Evolutionary conservation across 53 echinoderm and acorn worm species (phyloP).

Genomic region (Zoroaster sp.): DNA sequence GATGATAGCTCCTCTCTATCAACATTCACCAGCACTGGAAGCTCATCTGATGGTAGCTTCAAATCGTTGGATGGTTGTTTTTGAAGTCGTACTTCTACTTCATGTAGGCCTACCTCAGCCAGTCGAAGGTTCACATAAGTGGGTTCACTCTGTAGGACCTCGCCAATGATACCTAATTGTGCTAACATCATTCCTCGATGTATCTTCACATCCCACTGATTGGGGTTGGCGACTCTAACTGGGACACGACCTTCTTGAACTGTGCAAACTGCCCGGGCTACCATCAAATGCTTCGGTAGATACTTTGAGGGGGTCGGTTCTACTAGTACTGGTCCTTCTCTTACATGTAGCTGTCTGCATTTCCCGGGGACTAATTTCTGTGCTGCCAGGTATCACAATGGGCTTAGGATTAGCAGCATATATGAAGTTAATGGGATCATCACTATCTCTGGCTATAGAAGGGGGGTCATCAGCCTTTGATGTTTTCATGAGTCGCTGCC

Average conservation of each 20-base stretch:
- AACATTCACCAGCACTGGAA: slow-evolving; percentile 1
- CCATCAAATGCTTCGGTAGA: background rate
- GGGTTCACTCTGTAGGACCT: background rate
- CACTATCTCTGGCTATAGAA: too few species aligned
- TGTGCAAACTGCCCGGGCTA: background rate
- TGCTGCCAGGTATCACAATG: background rate
- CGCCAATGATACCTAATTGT: background rate
- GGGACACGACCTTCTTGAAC: slow-evolving; percentile 1
- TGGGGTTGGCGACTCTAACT: slow-evolving; percentile 25
- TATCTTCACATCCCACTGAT: background rate
- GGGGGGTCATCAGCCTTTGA: too few species aligned
- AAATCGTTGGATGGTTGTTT: background rate
- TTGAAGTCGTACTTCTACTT: background rate
- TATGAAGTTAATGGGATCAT: too few species aligned
- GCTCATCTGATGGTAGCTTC: background rate
- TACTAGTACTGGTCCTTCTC: background rate
- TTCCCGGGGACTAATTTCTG: background rate
- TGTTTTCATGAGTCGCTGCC: too few species aligned
- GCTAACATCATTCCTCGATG: background rate
- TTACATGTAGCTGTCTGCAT: background rate
- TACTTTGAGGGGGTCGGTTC: background rate
- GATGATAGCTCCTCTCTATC: background rate
- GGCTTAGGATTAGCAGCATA: background rate
- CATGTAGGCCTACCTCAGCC: background rate
- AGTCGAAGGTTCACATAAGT: background rate